Evolutionary conservation across 92 coral and sea anemone genomes (phyloP), one percentile per base, ranked within the genome.

Genomic region (Chrysogorgia sp.): DNA sequence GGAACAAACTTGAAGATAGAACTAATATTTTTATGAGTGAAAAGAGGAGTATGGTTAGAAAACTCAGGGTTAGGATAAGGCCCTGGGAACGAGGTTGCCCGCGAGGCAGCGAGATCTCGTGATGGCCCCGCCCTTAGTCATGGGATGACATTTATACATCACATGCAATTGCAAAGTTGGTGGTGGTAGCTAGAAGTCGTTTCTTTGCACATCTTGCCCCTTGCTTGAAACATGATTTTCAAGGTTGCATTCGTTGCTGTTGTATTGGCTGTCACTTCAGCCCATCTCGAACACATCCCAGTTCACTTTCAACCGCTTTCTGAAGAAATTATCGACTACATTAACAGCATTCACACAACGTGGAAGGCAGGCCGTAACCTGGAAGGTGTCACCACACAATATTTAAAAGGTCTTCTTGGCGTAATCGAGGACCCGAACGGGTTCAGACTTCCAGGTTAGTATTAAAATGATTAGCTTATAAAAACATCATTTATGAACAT

Each of bases 321-420:
- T 12, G 24, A 84, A 26, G 87, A 84, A 30, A 84, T 84, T 28
- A 84, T 84, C 41, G 74, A 84, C 34, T 84, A 84, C 49, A 81
- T 84, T 2, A 84, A 84, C 77, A 67, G 72, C 5, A 70, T 84
- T 31, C 43, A 84, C 34, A 84, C 87, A 10, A 84, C 83, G 14
- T 84, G 87, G 87, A 84, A 67, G 59, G 87, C 87, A 3, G 87
- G 79, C n/a, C 82, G 74, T 15, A 84, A 81, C 28, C 67, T 84
- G 30, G 65, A 67, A 35, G 87, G 87, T 20, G 81, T 62, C 33
- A 50, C 65, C n/a, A 56, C 65, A 20, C 80, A 77, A 7, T 84
- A 84, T 35, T 41, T 84, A 40, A 84, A 84, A 43, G 87, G 87
- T 10, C 70, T 84, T 33, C 75, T 80, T 32, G 87, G 87, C 33